Conservation (phyloP, 1,140 invertebrate species). For the Bombus sibiricus region DNA sequence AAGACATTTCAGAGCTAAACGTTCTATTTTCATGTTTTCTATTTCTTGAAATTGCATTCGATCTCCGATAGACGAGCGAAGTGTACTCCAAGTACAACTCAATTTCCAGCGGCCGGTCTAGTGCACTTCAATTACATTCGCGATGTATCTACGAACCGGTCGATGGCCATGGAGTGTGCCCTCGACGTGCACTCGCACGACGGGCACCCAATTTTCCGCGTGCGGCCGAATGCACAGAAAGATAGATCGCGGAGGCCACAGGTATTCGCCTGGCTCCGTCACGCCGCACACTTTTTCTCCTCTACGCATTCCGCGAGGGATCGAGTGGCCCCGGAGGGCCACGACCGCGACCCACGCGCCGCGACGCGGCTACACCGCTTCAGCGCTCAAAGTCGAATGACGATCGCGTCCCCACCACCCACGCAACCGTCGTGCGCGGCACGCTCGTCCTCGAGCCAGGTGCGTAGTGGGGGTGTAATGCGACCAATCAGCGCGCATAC, state of each 20-base stretch:
- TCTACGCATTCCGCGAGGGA: conserved; percentile 45
- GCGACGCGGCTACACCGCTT: conserved; percentile 56
- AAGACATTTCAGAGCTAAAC: background rate
- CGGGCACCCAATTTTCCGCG: conserved; percentile 14
- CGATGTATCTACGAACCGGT: background rate
- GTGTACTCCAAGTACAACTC: background rate
- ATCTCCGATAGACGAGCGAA: background rate
- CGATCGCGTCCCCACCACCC: conserved; percentile 73
- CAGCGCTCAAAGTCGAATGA: conserved; percentile 71
- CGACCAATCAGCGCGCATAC: conserved; percentile 69
- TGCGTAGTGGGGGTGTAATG: conserved; percentile 58
- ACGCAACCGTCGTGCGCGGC: conserved; percentile 69
- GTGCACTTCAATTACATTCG: conserved; percentile 31
- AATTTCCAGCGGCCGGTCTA: background rate
- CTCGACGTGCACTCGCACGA: background rate
- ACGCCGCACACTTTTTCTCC: conserved; percentile 43
- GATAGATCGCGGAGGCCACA: background rate
- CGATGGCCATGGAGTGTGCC: background rate
- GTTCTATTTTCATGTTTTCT: background rate
- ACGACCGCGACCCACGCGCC: conserved; percentile 68
- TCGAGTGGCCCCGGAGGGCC: conserved; percentile 49
- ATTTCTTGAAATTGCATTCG: background rate
- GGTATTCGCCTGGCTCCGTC: conserved; percentile 5
- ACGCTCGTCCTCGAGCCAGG: conserved; percentile 59
- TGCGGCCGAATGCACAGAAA: background rate